Percentiles rank a stretch among this genome's conserved stretches.
phyloP scores from a whole-genome alignment of 2,888 invertebrate genomes.

The Amiota communis region DNA sequence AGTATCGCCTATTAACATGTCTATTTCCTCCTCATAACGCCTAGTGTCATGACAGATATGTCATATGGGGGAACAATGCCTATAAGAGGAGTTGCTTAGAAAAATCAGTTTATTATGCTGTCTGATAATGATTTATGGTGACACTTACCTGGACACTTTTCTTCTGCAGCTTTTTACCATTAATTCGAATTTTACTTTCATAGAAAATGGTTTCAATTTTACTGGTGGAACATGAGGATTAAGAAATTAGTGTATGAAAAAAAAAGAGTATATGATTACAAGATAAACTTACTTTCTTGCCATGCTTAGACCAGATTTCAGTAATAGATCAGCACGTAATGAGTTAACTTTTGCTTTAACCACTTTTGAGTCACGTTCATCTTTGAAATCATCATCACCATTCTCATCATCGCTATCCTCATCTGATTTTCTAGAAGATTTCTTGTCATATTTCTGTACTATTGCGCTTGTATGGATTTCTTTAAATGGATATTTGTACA shows the following conservation, averaged over 20 bases:
- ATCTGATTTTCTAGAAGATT: constrained; percentile 45
- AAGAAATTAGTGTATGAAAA: neutral
- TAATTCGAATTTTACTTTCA: constrained; percentile 85
- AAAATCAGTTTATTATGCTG: no score
- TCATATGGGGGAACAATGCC: neutral
- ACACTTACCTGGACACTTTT: constrained; percentile 80
- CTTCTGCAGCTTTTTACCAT: constrained; percentile 84
- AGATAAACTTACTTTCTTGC: constrained; percentile 79
- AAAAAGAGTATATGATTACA: constrained; percentile 22
- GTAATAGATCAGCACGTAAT: constrained; percentile 80
- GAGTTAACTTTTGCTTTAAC: constrained; percentile 79
- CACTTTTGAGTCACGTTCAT: constrained; percentile 79
- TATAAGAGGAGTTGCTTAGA: no score
- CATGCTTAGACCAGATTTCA: constrained; percentile 81
- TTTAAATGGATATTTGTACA: no score
- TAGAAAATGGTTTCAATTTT: constrained; percentile 88
- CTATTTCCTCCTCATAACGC: no score
- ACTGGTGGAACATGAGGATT: constrained; percentile 72
- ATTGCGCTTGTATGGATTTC: constrained; percentile 42
- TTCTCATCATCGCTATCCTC: constrained; percentile 75
- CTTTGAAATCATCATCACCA: constrained; percentile 73
- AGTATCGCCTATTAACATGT: no score
- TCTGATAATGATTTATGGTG: neutral
- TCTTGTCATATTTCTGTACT: constrained; percentile 57
- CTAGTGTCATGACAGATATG: neutral